These are phyloP conservation scores for Drosophila takahashii DNA, from an alignment of 1,140 invertebrate species.

Conservation along the genomic window DNA sequence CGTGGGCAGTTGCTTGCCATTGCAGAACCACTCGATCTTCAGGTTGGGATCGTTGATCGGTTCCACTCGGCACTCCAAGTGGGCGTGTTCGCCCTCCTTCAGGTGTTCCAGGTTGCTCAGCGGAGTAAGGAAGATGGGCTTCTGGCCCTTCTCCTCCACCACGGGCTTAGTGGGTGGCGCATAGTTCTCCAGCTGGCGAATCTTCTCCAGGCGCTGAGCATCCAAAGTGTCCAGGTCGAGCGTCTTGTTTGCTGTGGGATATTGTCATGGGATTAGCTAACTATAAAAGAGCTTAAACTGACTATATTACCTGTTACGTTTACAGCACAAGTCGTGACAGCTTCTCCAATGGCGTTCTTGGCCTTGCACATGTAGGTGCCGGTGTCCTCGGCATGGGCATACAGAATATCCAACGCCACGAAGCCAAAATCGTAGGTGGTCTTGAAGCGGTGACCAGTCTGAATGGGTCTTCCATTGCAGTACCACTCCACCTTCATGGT, in stretches of 20 bases:
- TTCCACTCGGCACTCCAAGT: conserved; percentile 97
- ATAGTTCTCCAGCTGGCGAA: conserved; percentile 94
- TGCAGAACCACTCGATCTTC: conserved; percentile 98
- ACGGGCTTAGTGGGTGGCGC: conserved; percentile 91
- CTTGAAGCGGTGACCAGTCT: conserved; percentile 95
- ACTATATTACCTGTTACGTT: conserved; percentile 89
- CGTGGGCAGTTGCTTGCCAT: conserved; percentile 91
- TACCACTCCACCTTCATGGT: conserved; percentile 98
- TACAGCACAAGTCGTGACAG: conserved; percentile 94
- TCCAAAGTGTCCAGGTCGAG: conserved; percentile 95
- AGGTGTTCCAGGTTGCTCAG: conserved; percentile 93
- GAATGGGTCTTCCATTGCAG: conserved; percentile 95
- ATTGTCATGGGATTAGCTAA: neutral
- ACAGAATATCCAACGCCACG: conserved; percentile 97
- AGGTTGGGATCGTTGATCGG: conserved; percentile 98
- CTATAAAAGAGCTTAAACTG: neutral
- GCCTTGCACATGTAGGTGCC: conserved; percentile 98
- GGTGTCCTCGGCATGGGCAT: conserved; percentile 97
- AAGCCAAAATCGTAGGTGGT: conserved; percentile 98
- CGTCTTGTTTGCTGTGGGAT: conserved; percentile 90
- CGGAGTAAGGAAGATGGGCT: conserved; percentile 94
- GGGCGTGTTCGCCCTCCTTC: conserved; percentile 96
- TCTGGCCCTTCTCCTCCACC: conserved; percentile 91
- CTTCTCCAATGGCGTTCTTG: conserved; percentile 95
- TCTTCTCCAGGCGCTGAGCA: conserved; percentile 94